Percentiles rank a stretch among this genome's conserved stretches.
These are phyloP conservation scores for Centroberyx gerrardi DNA, from an alignment of 2,797 vertebrate species.

Conservation along the genomic window DNA sequence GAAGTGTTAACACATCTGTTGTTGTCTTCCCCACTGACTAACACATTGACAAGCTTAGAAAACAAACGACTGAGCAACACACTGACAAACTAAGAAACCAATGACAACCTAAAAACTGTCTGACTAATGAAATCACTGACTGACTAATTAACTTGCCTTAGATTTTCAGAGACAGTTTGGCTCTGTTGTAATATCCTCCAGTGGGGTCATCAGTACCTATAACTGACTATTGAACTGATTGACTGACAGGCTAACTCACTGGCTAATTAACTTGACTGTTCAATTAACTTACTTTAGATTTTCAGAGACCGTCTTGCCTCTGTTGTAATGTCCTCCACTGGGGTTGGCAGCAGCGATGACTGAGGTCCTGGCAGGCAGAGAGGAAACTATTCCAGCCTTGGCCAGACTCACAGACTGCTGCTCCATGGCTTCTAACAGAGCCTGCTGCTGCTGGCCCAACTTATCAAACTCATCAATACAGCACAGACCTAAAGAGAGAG, in stretches of 20 bases:
- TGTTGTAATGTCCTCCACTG: conserved; percentile 96
- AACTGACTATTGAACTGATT: too few species aligned
- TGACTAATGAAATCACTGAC: too few species aligned
- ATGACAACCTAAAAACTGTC: too few species aligned
- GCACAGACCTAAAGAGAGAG: conserved; percentile 78
- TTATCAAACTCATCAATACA: conserved; percentile 99
- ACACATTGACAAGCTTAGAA: too few species aligned
- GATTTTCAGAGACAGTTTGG: too few species aligned
- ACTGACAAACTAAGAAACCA: not conserved
- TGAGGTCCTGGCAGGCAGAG: conserved; percentile 94
- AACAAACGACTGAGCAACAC: too few species aligned
- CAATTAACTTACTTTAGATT: conserved; percentile 92
- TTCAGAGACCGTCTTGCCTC: conserved; percentile 96
- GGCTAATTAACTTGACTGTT: too few species aligned
- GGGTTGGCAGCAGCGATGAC: conserved; percentile 97
- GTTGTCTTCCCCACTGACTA: not conserved
- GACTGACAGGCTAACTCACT: too few species aligned
- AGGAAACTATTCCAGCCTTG: conserved; percentile 97
- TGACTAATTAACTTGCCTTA: too few species aligned
- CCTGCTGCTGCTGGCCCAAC: conserved; percentile 96
- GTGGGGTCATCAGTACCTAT: too few species aligned
- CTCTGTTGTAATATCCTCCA: too few species aligned
- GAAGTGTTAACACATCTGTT: too few species aligned
- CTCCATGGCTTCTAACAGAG: conserved; percentile 97
- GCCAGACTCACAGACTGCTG: conserved; percentile 98